Percentiles rank a stretch among this genome's conserved stretches.
Conservation (phyloP, 2,113 vertebrate species). For the Mesocricetus auratus region DNA sequence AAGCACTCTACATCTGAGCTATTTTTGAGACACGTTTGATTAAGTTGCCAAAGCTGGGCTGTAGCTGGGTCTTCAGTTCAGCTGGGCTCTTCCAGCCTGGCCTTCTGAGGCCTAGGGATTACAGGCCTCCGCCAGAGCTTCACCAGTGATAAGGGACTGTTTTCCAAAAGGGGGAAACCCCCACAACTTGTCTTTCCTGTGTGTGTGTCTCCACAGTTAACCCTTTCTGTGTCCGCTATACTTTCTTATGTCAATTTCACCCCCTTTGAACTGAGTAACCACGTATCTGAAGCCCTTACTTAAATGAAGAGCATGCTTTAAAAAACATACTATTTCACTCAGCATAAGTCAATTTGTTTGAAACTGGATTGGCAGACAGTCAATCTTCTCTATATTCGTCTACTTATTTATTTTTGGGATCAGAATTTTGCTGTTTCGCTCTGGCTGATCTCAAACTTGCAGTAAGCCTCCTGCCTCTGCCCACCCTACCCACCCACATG, state of each 20-base stretch:
- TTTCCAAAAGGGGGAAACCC: slow-evolving; percentile 81
- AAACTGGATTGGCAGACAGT: neutral
- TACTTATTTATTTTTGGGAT: neutral
- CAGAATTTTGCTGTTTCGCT: neutral
- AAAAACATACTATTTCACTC: slow-evolving; percentile 52
- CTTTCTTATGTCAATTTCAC: slow-evolving; percentile 60
- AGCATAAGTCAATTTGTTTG: neutral
- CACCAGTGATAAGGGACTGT: neutral
- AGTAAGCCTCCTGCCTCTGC: neutral
- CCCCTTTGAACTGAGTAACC: slow-evolving; percentile 66
- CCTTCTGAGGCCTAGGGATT: neutral
- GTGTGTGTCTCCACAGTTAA: slow-evolving; percentile 84
- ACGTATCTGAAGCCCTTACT: slow-evolving; percentile 44
- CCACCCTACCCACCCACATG: neutral
- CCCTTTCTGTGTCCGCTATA: slow-evolving; percentile 72
- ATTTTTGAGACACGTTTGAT: neutral
- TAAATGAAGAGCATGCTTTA: neutral
- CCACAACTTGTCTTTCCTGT: slow-evolving; percentile 84
- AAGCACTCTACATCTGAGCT: neutral
- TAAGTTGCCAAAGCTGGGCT: neutral
- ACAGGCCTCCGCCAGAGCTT: neutral
- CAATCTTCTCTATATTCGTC: neutral
- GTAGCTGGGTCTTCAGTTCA: neutral
- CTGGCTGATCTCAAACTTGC: neutral
- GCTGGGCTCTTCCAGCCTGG: neutral